A percentile compares a stretch with the other conserved stretches of the same genome.
Evolutionary conservation across 2,888 invertebrate genomes (phyloP).

Genomic region (Frankliniella intonsa): DNA sequence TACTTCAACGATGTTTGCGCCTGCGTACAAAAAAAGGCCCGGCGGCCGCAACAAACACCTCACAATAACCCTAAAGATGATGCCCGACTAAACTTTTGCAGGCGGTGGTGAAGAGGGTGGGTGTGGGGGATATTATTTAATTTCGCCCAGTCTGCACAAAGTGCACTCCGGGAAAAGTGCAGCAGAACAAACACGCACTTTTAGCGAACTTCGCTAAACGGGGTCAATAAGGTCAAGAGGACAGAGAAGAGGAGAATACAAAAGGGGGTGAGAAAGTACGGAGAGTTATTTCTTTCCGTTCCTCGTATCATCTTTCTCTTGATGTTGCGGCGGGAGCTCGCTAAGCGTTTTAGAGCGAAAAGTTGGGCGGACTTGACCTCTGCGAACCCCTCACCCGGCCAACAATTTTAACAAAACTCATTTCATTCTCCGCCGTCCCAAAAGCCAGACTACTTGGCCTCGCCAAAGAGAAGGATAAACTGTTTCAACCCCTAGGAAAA

Average conservation of each 20-base stretch:
- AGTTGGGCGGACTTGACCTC: not conserved
- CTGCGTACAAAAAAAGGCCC: not conserved
- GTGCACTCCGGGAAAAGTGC: not conserved
- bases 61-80: not conserved
- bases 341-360: slow-evolving; percentile 22
- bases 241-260: not conserved
- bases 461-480: too few species aligned
- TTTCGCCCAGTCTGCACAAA: not conserved
- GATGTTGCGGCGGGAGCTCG: not conserved
- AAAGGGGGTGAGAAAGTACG: not conserved
- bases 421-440: too few species aligned
- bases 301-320: not conserved
- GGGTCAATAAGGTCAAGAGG: not conserved
- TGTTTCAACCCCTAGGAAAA: too few species aligned
- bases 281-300: not conserved
- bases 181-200: slow-evolving; percentile 19
- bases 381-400: not conserved
- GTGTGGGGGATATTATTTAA: not conserved
- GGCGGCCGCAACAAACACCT: not conserved
- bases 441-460: too few species aligned
- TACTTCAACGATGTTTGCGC: too few species aligned
- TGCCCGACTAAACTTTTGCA: not conserved
- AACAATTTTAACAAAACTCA: too few species aligned
- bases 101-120: not conserved
- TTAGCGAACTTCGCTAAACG: not conserved